phyloP scores from a whole-genome alignment of 1,140 invertebrate species.

The Drosophila melanica region DNA sequence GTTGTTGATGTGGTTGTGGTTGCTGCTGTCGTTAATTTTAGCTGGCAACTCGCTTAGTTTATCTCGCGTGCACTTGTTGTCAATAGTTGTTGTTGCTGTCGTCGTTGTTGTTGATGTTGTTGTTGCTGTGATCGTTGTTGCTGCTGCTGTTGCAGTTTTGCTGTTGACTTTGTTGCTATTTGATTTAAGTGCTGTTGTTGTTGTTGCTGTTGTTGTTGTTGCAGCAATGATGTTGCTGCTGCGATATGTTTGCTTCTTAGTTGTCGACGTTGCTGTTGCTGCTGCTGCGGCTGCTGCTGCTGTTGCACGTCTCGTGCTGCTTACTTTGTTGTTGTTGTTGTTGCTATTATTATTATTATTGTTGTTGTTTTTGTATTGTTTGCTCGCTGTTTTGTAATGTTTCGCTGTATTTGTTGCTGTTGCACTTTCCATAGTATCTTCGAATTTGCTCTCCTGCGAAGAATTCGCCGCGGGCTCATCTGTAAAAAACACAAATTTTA shows the following conservation, averaged over 20 bases:
- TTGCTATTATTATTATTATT: conserved; percentile 10
- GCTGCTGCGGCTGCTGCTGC: conserved; percentile 42
- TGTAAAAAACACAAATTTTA: conserved; percentile 36
- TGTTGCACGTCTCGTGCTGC: conserved; percentile 67
- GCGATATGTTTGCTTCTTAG: conserved; percentile 78
- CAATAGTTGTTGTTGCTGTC: conserved; percentile 30
- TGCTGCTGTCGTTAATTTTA: conserved; percentile 43
- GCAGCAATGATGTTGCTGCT: conserved; percentile 51
- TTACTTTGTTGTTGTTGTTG: conserved; percentile 62
- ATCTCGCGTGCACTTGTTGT: conserved; percentile 35
- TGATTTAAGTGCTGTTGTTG: conserved; percentile 39
- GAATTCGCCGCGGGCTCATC: conserved; percentile 72
- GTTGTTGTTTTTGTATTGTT: conserved; percentile 59
- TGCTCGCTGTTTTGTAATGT: conserved; percentile 64
- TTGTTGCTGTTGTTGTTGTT: conserved; percentile 42
- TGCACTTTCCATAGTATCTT: conserved; percentile 82
- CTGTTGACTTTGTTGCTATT: conserved; percentile 51
- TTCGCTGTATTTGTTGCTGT: conserved; percentile 60
- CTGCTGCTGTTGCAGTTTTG: conserved; percentile 42
- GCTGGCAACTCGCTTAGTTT: conserved; percentile 47
- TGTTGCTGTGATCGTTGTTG: conserved; percentile 19
- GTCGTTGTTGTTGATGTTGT: conserved; percentile 17
- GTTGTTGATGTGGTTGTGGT: conserved; percentile 48
- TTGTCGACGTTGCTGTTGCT: conserved; percentile 52
- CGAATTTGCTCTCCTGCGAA: conserved; percentile 59